A percentile compares a stretch with the other conserved stretches of the same genome.
Evolutionary conservation across 2,113 vertebrate species (phyloP).

Genomic region (Caranx melampygus): DNA sequence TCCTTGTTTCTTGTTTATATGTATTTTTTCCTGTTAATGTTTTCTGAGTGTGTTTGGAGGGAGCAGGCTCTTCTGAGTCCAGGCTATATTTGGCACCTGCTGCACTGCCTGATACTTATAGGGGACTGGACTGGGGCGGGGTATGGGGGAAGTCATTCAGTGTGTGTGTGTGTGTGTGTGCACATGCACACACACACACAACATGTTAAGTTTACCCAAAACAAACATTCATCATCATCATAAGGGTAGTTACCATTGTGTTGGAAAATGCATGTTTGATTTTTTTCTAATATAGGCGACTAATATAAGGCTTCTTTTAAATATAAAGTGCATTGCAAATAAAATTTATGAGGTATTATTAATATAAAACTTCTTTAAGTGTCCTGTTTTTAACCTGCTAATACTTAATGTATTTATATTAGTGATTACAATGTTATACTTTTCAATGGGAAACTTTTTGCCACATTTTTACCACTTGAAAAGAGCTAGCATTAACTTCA

Average conservation of each 20-base stretch:
- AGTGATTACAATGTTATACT: no score
- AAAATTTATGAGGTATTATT: no score
- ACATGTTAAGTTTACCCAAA: neutral
- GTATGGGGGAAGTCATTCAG: constrained; percentile 38
- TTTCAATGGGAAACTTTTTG: no score
- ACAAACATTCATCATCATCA: neutral
- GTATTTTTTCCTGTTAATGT: neutral
- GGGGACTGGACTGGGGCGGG: constrained; percentile 58
- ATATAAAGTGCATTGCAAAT: no score
- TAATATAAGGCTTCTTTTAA: no score
- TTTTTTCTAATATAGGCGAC: neutral
- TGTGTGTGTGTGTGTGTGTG: constrained; percentile 37
- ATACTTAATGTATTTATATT: neutral
- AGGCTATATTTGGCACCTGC: constrained; percentile 78
- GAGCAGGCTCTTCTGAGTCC: constrained; percentile 43
- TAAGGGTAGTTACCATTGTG: neutral
- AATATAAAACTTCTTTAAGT: neutral
- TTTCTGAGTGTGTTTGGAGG: neutral
- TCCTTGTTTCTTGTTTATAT: neutral
- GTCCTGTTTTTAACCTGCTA: neutral
- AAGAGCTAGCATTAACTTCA: no score
- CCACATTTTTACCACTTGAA: no score
- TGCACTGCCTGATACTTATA: constrained; percentile 78
- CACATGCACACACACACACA: constrained; percentile 20
- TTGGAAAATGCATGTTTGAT: neutral